Evolutionary conservation across 2,113 vertebrate genomes (phyloP).

Genomic region (Microcebus ravelobensis): DNA sequence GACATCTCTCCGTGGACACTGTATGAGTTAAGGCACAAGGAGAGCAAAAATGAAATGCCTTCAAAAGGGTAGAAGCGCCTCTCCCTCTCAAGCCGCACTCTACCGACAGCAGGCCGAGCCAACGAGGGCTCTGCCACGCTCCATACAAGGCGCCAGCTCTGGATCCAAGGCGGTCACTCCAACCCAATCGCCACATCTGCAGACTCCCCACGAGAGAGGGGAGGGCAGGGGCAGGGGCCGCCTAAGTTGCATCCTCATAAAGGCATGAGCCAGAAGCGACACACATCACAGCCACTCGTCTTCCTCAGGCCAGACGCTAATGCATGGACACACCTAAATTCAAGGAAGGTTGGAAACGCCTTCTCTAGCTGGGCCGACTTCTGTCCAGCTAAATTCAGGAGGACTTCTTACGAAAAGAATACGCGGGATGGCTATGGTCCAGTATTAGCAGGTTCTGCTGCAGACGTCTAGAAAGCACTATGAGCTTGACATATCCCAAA

Average conservation of each 20-base stretch:
- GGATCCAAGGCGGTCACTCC: not conserved
- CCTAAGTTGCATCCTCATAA: not conserved
- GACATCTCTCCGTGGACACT: not conserved
- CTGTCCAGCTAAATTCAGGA: not conserved
- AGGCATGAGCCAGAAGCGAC: not conserved
- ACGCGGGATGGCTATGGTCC: not conserved
- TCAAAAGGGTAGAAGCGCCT: not conserved
- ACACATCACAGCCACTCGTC: not conserved
- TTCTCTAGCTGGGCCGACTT: not conserved
- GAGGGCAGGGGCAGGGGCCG: too few relatives aligned
- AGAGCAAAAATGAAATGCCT: not conserved
- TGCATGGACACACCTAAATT: not conserved
- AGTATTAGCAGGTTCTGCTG: not conserved
- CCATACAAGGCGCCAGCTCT: not conserved
- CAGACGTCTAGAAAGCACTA: not conserved
- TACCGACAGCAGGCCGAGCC: too few relatives aligned
- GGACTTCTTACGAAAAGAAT: not conserved
- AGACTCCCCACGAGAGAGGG: not conserved
- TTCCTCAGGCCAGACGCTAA: not conserved
- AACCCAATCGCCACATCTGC: not conserved
- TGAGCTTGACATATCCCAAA: not conserved
- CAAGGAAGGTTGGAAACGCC: not conserved
- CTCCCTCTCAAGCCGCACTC: not conserved
- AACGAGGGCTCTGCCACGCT: not conserved
- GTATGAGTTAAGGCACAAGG: not conserved